Conservation (phyloP, 2,797 vertebrate species). For the Rhynchotus rufescens region DNA sequence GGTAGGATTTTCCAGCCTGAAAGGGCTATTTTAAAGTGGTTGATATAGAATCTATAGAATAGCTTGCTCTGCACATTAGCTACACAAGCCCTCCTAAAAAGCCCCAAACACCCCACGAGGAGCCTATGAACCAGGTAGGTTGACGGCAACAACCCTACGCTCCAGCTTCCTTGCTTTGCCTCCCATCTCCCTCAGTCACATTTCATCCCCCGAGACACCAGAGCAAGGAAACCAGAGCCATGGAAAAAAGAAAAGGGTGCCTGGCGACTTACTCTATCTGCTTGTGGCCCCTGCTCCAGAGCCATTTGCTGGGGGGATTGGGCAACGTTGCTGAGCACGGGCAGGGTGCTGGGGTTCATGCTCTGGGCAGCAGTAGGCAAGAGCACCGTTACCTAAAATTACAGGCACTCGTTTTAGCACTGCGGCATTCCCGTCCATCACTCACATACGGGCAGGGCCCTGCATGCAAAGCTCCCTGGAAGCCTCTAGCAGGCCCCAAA, state of each 20-base stretch:
- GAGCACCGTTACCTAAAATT: slow-evolving; percentile 89
- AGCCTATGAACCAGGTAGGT: background rate
- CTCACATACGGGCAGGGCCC: background rate
- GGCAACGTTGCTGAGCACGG: slow-evolving; percentile 89
- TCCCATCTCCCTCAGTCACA: background rate
- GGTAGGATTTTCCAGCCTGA: background rate
- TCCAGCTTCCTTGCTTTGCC: background rate
- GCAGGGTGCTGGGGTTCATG: slow-evolving; percentile 90
- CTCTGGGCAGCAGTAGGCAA: slow-evolving; percentile 89
- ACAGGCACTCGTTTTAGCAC: slow-evolving; percentile 69
- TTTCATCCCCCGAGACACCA: background rate
- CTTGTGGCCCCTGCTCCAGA: slow-evolving; percentile 88
- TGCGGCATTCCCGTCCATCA: slow-evolving; percentile 33
- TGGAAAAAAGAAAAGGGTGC: slow-evolving; percentile 31
- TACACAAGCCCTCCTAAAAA: background rate
- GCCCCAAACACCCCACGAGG: background rate
- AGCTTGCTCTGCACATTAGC: background rate
- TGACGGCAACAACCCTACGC: background rate
- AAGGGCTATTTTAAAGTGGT: background rate
- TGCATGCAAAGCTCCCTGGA: slow-evolving; percentile 26
- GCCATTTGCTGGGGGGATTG: slow-evolving; percentile 85
- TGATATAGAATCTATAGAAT: background rate
- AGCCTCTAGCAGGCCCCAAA: background rate
- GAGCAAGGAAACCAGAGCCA: background rate
- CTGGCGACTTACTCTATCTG: slow-evolving; percentile 76